phyloP scores from a whole-genome alignment of 1,140 invertebrate genomes.

The Pteromalus puparum region DNA sequence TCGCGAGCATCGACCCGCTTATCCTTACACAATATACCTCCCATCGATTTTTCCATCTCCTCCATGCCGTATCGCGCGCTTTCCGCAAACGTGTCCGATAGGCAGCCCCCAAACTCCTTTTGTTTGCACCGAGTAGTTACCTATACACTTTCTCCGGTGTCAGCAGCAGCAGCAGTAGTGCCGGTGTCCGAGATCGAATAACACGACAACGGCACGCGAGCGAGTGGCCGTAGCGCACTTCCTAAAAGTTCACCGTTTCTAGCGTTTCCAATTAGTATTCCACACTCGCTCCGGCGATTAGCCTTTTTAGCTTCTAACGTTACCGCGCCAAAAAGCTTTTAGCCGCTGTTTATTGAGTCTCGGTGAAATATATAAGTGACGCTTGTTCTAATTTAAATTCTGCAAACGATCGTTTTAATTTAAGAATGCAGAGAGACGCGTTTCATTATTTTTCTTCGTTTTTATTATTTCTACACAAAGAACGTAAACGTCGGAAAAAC shows the following conservation, averaged over 20 bases:
- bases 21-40: not conserved
- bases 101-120: not conserved
- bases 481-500: no score
- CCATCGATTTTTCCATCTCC: not conserved
- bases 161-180: not conserved
- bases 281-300: not conserved
- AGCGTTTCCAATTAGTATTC: conserved; percentile 20
- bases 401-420: not conserved
- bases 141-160: not conserved
- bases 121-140: not conserved
- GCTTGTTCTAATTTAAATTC: not conserved
- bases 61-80: not conserved
- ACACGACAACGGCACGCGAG: conserved; percentile 13
- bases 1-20: not conserved
- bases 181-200: conserved; percentile 8
- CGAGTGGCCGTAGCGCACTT: not conserved
- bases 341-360: not conserved
- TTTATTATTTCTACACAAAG: no score
- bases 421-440: not conserved
- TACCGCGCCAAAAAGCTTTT: not conserved
- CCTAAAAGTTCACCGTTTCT: conserved; percentile 14
- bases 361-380: not conserved
- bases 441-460: no score
- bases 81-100: conserved; percentile 8
- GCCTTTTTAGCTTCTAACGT: not conserved